Evolutionary conservation across 2,113 vertebrate species (phyloP), one percentile per base, ranked within the genome.

Genomic region (Sphyrna mokarran): DNA sequence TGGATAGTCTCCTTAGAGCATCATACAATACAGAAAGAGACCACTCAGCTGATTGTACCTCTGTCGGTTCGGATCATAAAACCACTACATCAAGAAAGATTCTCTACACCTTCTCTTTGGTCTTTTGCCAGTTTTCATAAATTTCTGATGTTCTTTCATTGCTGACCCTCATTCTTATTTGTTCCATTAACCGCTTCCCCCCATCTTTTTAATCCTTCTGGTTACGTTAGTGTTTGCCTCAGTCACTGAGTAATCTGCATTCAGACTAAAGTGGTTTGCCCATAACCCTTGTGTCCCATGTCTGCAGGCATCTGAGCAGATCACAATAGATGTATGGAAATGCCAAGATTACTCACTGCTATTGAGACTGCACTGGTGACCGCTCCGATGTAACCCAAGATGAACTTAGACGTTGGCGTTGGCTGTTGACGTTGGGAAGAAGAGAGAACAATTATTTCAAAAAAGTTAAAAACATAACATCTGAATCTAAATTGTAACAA

Each of bases 351-450:
- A 99, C 99, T 98, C 97, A 99, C 99, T 96, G 98, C 99, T 2
- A 99, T 99, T 95, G 98, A 98, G 96, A 99, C 98, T 0, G 99
- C 98, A 54, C 99, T 99, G 97, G 98, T 97, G 97, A 99, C 99
- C 0, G 98, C 99, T 96, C 98, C 98, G 80, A 98, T 95, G 97
- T 99, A 99, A 96, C 99, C 98, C 97, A 98, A 98, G 96, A 99
- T 96, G 97, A 99, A 99, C 97, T 97, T 99, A 96, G 98, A 98
- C 0, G 96, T 96, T 26, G 98, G 97, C 89, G 98, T 98, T 95
- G 98, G 98, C 99, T 99, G 94, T 83, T 96, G 97, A 95, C 91
- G 10, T 96, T 96, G 96, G 20, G 95, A 61, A 20, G 37, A n/a
- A 16, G 1, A 20, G 58, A 63, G 5, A n/a, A 37, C 18, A 37